Conservation (phyloP, 2,797 vertebrate genomes). For the Lagorchestes hirsutus region DNA sequence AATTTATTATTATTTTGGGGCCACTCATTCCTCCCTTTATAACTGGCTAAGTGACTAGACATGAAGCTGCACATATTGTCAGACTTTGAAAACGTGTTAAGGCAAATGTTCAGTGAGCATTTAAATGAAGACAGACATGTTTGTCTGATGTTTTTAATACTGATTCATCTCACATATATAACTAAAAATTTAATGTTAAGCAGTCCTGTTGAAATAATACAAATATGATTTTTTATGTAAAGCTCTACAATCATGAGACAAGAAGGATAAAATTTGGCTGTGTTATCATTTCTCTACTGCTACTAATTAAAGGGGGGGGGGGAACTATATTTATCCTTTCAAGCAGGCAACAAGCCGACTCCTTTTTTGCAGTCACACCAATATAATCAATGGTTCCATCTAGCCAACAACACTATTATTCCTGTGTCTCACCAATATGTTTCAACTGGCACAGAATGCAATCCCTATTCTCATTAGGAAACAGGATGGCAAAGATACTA, state of each 20-base stretch:
- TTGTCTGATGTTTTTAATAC: not conserved
- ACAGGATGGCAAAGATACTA: not conserved
- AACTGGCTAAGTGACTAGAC: not conserved
- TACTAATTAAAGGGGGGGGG: slow-evolving; percentile 9
- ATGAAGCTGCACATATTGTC: not conserved
- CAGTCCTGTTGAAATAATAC: not conserved
- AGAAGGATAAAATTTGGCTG: not conserved
- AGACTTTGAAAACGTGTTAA: not conserved
- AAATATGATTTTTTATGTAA: not conserved
- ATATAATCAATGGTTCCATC: not conserved
- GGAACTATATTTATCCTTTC: not conserved
- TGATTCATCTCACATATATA: not conserved
- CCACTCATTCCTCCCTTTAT: not conserved
- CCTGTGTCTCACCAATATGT: not conserved
- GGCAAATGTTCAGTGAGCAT: not conserved
- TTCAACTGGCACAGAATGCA: not conserved
- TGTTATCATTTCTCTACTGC: slow-evolving; percentile 1
- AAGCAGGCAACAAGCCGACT: not conserved
- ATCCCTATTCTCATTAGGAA: not conserved
- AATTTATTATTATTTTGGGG: not conserved
- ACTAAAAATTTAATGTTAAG: not conserved
- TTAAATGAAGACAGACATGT: not conserved
- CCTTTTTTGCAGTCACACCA: not conserved
- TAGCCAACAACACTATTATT: not conserved
- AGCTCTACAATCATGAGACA: not conserved